A percentile compares a stretch with the other conserved stretches of the same genome.
Evolutionary conservation across 2,113 vertebrate species (phyloP).

Genomic region (Poecilia latipinna): DNA sequence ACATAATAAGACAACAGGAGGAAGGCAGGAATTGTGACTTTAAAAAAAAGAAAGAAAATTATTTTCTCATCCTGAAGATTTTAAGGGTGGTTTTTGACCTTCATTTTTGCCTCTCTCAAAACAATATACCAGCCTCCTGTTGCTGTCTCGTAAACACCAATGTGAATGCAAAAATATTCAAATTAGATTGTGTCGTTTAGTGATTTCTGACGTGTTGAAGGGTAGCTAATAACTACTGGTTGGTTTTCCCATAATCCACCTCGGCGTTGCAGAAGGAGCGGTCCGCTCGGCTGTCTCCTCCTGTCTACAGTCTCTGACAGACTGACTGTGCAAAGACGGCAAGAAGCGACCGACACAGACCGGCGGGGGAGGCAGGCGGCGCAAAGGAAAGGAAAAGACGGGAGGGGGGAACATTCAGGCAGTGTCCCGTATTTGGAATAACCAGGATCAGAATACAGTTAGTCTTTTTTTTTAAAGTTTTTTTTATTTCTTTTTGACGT

Average conservation of each 20-base stretch:
- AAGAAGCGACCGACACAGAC: constrained; percentile 64
- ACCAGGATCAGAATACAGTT: constrained; percentile 53
- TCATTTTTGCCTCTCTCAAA: too few species aligned
- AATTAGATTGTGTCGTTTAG: not conserved
- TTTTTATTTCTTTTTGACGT: constrained; percentile 18
- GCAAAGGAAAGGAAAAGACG: constrained; percentile 46
- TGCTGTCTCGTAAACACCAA: not conserved
- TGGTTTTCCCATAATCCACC: constrained; percentile 60
- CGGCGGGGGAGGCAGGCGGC: constrained; percentile 65
- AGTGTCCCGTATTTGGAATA: constrained; percentile 71
- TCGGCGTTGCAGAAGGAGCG: constrained; percentile 13
- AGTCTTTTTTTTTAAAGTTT: constrained; percentile 5
- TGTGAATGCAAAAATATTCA: not conserved
- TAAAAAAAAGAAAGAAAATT: too few species aligned
- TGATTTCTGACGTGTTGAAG: too few species aligned
- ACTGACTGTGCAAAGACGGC: constrained; percentile 65
- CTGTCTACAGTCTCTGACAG: constrained; percentile 34
- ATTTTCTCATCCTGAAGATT: not conserved
- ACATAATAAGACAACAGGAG: too few species aligned
- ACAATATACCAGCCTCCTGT: not conserved
- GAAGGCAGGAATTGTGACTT: not conserved
- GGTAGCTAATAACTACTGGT: not conserved
- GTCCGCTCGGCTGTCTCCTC: not conserved
- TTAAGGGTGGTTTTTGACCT: not conserved
- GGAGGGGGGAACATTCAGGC: constrained; percentile 46